Percentiles rank a stretch among this genome's conserved stretches.
These are phyloP conservation scores for Novumbra hubbsi DNA, from an alignment of 2,797 vertebrate species.

Conservation along the genomic window DNA sequence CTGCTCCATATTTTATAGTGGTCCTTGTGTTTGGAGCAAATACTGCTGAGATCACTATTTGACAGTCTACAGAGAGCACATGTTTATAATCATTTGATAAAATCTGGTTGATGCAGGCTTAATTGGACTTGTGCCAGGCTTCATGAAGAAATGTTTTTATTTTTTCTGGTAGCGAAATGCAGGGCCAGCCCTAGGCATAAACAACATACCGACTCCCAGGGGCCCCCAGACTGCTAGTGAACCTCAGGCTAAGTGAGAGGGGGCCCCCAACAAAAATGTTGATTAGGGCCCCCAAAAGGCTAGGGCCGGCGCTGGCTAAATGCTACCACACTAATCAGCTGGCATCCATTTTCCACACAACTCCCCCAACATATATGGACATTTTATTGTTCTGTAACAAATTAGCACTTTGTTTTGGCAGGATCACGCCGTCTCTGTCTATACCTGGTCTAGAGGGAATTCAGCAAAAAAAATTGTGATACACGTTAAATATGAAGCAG, in stretches of 20 bases:
- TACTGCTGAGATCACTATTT: slow-evolving; percentile 44
- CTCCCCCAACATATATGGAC: slow-evolving; percentile 1
- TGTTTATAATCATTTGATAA: slow-evolving; percentile 35
- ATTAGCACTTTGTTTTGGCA: slow-evolving; percentile 21
- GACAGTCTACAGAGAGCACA: slow-evolving; percentile 29
- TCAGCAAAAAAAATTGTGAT: too few relatives aligned
- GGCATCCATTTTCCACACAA: slow-evolving; percentile 25
- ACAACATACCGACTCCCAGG: too few relatives aligned
- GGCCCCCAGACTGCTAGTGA: too few relatives aligned
- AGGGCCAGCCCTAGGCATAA: too few relatives aligned
- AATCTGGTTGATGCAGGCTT: slow-evolving; percentile 25
- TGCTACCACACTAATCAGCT: slow-evolving; percentile 18
- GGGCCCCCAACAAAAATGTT: too few relatives aligned
- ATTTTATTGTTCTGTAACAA: slow-evolving; percentile 22
- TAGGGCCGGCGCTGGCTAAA: too few relatives aligned
- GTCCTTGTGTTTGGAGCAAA: slow-evolving; percentile 26
- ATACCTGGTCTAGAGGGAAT: background rate
- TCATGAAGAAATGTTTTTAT: too few relatives aligned
- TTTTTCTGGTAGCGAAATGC: too few relatives aligned
- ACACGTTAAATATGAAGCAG: background rate
- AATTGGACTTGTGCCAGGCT: slow-evolving; percentile 28
- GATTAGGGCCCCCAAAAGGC: too few relatives aligned
- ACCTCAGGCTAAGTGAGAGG: too few relatives aligned
- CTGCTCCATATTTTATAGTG: slow-evolving; percentile 26
- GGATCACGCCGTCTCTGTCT: slow-evolving; percentile 4